Evolutionary conservation across 2,113 vertebrate species (phyloP).

Genomic region (Polyodon spathula): DNA sequence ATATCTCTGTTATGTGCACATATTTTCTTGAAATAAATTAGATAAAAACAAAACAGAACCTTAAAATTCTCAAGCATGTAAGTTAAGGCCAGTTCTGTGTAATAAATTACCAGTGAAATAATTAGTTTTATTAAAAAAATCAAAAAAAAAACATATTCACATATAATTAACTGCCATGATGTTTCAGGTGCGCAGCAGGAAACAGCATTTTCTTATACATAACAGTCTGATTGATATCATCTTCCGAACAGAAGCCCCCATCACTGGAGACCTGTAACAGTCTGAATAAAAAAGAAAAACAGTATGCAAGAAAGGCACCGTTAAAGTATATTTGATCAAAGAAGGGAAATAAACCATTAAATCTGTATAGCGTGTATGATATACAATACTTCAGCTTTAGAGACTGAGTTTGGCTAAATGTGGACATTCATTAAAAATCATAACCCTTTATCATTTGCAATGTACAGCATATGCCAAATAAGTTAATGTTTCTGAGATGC

Average conservation of each 20-base stretch:
- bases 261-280: constrained; percentile 22
- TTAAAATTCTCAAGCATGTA: constrained; percentile 74
- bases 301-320: constrained; percentile 70
- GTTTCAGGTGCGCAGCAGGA: constrained; percentile 23
- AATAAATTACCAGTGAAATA: constrained; percentile 64
- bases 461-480: constrained; percentile 11
- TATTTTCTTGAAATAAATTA: constrained; percentile 81
- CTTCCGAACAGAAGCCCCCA: constrained; percentile 16
- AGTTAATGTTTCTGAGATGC: constrained; percentile 33
- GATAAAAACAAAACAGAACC: constrained; percentile 65
- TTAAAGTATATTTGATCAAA: constrained; percentile 35
- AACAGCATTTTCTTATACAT: constrained; percentile 11
- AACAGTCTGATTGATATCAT: background rate
- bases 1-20: constrained; percentile 68
- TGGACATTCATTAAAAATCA: constrained; percentile 33
- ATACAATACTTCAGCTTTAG: constrained; percentile 33
- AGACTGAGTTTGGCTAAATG: constrained; percentile 30
- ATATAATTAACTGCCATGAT: constrained; percentile 17
- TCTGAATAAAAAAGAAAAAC: constrained; percentile 30
- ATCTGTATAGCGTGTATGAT: constrained; percentile 23
- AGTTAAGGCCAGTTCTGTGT: constrained; percentile 81
- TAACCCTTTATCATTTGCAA: constrained; percentile 9
- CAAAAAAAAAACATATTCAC: constrained; percentile 25
- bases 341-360: constrained; percentile 29
- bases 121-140: constrained; percentile 12